Evolutionary conservation across 2,888 invertebrate genomes (phyloP), one percentile per base, ranked within the genome.

Genomic region (Atethmia centrago): DNA sequence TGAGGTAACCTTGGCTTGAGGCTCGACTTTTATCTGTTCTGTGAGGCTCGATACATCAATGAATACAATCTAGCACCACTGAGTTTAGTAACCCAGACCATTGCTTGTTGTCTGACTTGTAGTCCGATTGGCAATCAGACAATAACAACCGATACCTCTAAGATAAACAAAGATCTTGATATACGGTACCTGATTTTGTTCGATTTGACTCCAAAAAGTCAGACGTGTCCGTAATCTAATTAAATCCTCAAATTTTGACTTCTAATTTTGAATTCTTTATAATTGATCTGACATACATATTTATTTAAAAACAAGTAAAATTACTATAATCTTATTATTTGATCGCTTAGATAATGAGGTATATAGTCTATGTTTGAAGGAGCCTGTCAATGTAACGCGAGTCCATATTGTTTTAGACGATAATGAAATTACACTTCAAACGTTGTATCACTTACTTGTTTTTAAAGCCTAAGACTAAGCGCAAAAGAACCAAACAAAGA

Each of bases 401-500:
- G 71, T 7, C 62, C 82, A 62, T n/a, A 36, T 70, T 65, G 28
- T 49, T 55, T 59, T 65, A 55, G 78, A n/a, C 40, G 36, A 71
- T 68, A 71, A 7, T 58, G 40, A 70, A 61, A 74, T 70, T 63
- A 71, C 25, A 36, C 40, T 84, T 19, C 2, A 58, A 78, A 69
- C 49, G 9, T 45, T 19, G 55, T 72, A 47, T 59, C 61, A 51
- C 45, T 40, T 71, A 53, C 31, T 28, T 64, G 51, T 68, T 68
- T 59, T 70, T 71, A 62, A 62, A 45, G 12, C 36, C 2, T 61
- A 71, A 21, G 63, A 67, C 58, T 72, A 14, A 53, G 72, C 47
- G 53, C 62, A 65, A 74, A 76, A 63, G 66, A 72, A 72, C 59
- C 47, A 79, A 82, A 85, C 70, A 77, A 63, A 71, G 58, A 78